These are phyloP conservation scores for Temnothorax longispinosus DNA, from an alignment of 1,140 invertebrate genomes.

Conservation along the genomic window DNA sequence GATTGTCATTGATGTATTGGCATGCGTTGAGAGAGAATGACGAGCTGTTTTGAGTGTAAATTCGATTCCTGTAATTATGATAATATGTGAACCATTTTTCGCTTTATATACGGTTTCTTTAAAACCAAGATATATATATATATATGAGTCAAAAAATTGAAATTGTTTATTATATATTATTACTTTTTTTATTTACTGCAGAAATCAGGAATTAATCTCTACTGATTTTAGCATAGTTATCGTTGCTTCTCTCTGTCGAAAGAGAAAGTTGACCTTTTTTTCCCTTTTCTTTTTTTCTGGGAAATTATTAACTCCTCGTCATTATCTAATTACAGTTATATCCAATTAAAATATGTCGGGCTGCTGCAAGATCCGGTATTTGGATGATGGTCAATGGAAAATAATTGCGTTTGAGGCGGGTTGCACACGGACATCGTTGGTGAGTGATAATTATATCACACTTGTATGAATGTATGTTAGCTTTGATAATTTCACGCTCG, in stretches of 20 bases:
- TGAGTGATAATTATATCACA: neutral
- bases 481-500: neutral
- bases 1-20: conserved; percentile 6
- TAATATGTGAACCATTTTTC: neutral
- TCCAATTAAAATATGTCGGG: conserved; percentile 66
- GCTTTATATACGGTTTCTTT: neutral
- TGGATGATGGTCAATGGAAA: conserved; percentile 33
- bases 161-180: neutral
- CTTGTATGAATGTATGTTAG: neutral
- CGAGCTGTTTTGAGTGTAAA: neutral
- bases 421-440: conserved; percentile 15
- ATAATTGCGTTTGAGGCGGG: conserved; percentile 29
- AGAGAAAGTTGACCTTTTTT: neutral
- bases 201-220: neutral
- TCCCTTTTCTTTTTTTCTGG: conserved; percentile 9
- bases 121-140: neutral
- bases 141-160: neutral
- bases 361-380: conserved; percentile 36
- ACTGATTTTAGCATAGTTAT: neutral
- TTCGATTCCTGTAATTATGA: neutral
- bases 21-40: neutral
- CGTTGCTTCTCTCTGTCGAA: neutral
- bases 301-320: conserved; percentile 60
- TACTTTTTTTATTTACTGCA: neutral
- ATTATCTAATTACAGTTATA: conserved; percentile 63